Base-by-base conservation (phyloP, 2,797 vertebrate genomes). In the Scleropages formosus region DNA sequence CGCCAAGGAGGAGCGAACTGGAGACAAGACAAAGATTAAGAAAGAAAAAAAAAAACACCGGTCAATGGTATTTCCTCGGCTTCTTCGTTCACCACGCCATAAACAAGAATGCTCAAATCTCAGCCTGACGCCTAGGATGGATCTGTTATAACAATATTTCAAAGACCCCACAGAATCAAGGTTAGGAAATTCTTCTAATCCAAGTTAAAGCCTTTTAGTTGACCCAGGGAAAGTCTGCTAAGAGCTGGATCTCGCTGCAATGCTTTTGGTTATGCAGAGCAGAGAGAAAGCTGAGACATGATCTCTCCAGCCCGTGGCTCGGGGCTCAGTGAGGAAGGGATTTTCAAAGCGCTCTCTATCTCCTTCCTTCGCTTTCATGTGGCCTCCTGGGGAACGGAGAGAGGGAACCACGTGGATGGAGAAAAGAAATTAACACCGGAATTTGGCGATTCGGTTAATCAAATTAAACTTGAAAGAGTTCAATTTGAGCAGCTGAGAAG, bases 1-100 rank as follows among this genome's bases (percentile, higher is more conserved):
- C 85, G 89, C 91, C 84, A 88, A 89, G 6, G 85, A 85, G 1
- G 88, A 89, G 76, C 88, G 86, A 7, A 84, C 92, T 91, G 79
- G 44, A 13, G 69, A 78, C 74, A 80, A 18, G 63, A 66, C 47
- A 39, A 39, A 39, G 72, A 71, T 12, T 22, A 66, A 46, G 11
- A 13, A 31, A 70, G 20, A 24, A 71, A 71, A n/a, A n/a, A n/a
- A n/a, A n/a, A n/a, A n/a, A n/a, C n/a, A n/a, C 44, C 12, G 13
- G 60, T 47, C 20, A 61, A 73, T 8, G 60, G 58, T 67, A 66
- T 65, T 39, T 51, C 58, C 56, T 65, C 58, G 75, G 59, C 12
- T 44, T 20, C 22, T 4, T 39, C 22, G 24, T 44, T n/a, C 66
- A 11, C 22, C 24, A 22, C 27, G 68, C 53, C 39, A 46, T 12